A percentile compares a stretch with the other conserved stretches of the same genome.
Conservation (phyloP, 1,140 invertebrate genomes). For the Oedothorax gibbosus region DNA sequence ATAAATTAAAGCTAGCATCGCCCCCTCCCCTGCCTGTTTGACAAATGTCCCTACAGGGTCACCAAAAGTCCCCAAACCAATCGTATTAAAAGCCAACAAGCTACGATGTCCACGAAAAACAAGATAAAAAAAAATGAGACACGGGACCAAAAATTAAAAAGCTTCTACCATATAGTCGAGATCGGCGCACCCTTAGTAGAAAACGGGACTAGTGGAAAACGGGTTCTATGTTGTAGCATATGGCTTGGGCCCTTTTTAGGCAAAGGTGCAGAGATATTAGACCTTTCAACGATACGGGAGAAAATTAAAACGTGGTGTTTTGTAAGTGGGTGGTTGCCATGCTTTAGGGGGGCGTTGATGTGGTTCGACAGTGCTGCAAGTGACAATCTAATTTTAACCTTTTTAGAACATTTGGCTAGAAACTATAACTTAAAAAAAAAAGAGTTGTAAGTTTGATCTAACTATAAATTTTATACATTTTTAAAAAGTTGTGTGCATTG, state of each 20-base stretch:
- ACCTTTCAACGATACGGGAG: constrained; percentile 38
- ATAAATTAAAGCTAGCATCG: constrained; percentile 52
- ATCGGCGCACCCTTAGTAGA: too few relatives aligned
- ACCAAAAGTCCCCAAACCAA: constrained; percentile 31
- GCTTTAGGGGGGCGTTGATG: too few relatives aligned
- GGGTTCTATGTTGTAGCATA: too few relatives aligned
- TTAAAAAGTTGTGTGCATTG: too few relatives aligned
- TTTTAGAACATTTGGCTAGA: too few relatives aligned
- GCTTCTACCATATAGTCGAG: not conserved
- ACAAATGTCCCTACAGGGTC: constrained; percentile 41
- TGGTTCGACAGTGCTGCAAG: too few relatives aligned
- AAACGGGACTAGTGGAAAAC: too few relatives aligned
- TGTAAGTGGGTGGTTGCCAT: not conserved
- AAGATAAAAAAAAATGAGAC: constrained; percentile 31
- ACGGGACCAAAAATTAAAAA: constrained; percentile 54
- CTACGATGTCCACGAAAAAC: not conserved
- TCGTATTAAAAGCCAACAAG: constrained; percentile 49
- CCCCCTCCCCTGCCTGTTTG: constrained; percentile 5
- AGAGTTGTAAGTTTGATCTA: too few relatives aligned
- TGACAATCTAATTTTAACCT: too few relatives aligned
- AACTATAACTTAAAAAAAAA: too few relatives aligned
- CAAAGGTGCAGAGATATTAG: constrained; percentile 43
- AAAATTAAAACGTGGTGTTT: constrained; percentile 52
- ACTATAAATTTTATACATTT: too few relatives aligned
- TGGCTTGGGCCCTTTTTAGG: too few relatives aligned